Conservation (phyloP, 1,140 invertebrate genomes). For the Telenomus remus region DNA sequence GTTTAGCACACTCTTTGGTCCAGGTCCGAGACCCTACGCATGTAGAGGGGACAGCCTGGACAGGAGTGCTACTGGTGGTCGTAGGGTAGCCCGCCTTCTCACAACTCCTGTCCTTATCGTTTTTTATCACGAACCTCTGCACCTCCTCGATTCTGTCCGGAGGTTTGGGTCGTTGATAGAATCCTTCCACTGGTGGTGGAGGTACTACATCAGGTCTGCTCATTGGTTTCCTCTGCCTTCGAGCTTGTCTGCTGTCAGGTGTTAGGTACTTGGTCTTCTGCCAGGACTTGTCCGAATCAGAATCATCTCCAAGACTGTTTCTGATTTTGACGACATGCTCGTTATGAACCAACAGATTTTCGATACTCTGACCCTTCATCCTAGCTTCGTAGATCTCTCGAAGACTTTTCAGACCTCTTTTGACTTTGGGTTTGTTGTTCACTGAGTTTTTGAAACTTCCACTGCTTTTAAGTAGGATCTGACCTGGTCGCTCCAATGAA, state of each 20-base stretch:
- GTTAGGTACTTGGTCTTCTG: conserved; percentile 64
- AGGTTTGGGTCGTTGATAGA: conserved; percentile 79
- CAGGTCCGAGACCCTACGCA: conserved; percentile 63
- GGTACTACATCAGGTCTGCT: conserved; percentile 81
- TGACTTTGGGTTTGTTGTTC: conserved; percentile 55
- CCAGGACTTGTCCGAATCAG: conserved; percentile 61
- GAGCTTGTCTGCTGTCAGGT: conserved; percentile 77
- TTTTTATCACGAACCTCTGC: conserved; percentile 77
- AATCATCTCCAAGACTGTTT: conserved; percentile 27
- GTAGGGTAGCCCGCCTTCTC: conserved; percentile 70
- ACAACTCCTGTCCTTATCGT: conserved; percentile 78
- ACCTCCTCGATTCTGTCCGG: conserved; percentile 74
- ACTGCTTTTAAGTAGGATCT: conserved; percentile 77
- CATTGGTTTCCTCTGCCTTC: conserved; percentile 77
- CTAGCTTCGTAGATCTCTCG: conserved; percentile 83
- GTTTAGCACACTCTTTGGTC: conserved; percentile 33
- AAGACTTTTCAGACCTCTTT: conserved; percentile 80
- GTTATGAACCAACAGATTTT: conserved; percentile 43
- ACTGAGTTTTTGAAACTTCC: conserved; percentile 79
- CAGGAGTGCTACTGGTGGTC: conserved; percentile 70
- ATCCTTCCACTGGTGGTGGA: conserved; percentile 74
- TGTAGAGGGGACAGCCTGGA: conserved; percentile 52
- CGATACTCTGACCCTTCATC: conserved; percentile 57
- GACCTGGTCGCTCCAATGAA: conserved; percentile 77
- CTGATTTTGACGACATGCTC: conserved; percentile 44